phyloP scores from a whole-genome alignment of 2,888 invertebrate genomes.

The Cosmia pyralina region DNA sequence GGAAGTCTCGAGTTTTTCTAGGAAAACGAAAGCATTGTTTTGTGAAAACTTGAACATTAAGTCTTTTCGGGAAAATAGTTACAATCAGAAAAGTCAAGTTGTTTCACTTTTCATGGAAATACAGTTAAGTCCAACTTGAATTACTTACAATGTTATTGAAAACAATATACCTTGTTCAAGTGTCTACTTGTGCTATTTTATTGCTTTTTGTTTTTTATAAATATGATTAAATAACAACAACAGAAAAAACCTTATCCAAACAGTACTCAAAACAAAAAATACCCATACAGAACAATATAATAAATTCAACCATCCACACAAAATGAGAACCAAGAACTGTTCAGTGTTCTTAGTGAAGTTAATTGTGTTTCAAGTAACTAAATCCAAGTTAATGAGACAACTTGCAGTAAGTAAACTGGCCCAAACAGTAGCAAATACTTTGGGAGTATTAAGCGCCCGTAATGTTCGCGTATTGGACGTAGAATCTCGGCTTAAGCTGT shows the following conservation, averaged over 20 bases:
- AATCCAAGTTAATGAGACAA: constrained; percentile 78
- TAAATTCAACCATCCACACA: constrained; percentile 55
- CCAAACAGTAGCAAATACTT: constrained; percentile 64
- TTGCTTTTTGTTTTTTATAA: background rate
- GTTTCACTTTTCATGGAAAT: background rate
- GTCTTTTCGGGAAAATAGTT: background rate
- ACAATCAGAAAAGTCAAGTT: background rate
- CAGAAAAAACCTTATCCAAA: background rate
- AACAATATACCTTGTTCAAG: no score
- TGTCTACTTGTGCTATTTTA: background rate
- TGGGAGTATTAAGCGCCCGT: constrained; percentile 60
- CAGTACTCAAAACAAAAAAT: background rate
- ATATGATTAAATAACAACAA: background rate
- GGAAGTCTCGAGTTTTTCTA: background rate
- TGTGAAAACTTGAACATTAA: background rate
- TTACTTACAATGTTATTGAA: background rate
- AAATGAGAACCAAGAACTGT: constrained; percentile 55
- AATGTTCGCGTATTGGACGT: constrained; percentile 58
- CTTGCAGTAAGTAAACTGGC: constrained; percentile 67
- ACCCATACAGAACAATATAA: constrained; percentile 29
- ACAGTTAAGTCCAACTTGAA: background rate
- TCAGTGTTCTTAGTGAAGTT: constrained; percentile 68
- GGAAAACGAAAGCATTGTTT: background rate
- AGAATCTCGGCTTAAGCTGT: constrained; percentile 45
- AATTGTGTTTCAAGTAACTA: constrained; percentile 75